phyloP scores from a whole-genome alignment of 2,113 vertebrate genomes.

The Helogale parvula region DNA sequence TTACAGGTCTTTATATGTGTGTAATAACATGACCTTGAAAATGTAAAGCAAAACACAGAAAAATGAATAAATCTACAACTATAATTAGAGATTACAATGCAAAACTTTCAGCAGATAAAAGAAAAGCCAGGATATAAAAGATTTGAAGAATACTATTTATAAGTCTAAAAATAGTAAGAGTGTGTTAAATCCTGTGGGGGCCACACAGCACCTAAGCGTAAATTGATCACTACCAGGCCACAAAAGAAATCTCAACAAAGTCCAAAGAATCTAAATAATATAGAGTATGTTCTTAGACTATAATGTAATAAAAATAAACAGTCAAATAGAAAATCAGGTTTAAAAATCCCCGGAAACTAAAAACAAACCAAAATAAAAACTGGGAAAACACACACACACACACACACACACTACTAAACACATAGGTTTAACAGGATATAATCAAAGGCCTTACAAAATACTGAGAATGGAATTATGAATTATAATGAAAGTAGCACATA shows the following conservation, averaged over 20 bases:
- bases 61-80: not conserved
- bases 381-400: not conserved
- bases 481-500: not conserved
- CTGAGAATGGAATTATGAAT: not conserved
- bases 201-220: not conserved
- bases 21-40: not conserved
- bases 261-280: slow-evolving; percentile 3
- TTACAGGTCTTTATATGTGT: not conserved
- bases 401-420: not conserved
- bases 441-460: slow-evolving; percentile 39
- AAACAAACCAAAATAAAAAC: slow-evolving; percentile 21
- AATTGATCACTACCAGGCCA: not conserved
- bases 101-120: not conserved
- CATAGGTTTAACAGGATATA: not conserved
- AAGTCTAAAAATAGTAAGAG: not conserved
- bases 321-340: not conserved
- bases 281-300: not conserved
- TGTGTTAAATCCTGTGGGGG: not conserved
- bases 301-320: slow-evolving; percentile 33
- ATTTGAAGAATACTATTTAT: not conserved
- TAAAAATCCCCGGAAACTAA: slow-evolving; percentile 17
- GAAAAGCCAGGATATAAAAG: not conserved
- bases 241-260: not conserved
- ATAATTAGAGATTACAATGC: not conserved
- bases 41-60: not conserved